Evolutionary conservation across 2,113 vertebrate genomes (phyloP), one percentile per base, ranked within the genome.

Genomic region (Leptodactylus fuscus): DNA sequence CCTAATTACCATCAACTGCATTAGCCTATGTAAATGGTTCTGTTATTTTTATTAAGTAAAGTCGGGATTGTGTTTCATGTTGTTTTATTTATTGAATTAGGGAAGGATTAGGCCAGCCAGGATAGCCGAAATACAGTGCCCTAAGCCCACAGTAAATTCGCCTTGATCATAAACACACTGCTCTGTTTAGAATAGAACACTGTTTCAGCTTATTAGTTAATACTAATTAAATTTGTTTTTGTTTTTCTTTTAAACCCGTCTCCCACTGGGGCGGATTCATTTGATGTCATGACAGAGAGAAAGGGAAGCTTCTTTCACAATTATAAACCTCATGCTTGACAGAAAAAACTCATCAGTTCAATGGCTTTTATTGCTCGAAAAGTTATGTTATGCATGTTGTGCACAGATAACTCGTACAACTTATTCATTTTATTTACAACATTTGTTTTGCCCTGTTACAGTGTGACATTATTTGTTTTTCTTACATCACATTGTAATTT

Each of bases 1-100:
- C 87, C 89, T 89, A 87, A 90, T 90, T 89, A 88, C 71, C 73
- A 41, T 81, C 55, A 51, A 41, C 84, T 67, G 82, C 74, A 87
- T 86, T 87, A 88, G 46, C 15, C 7, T 62, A 49, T 85, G 88
- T 87, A 87, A 90, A 87, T 86, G 80, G 41, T 83, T 0, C 0
- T 83, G 88, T 85, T 32, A 20, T 58, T 81, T 81, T 60, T 85
- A 48, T 53, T 49, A 73, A 67, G 70, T 15, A 0, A n/a, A 74
- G 41, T 0, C 11, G 86, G 55, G 48, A 85, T 22, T 9, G 27
- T n/a, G 4, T 75, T 10, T 83, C 77, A 24, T 12, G 20, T 32
- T 58, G 6, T 11, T 46, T 69, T 70, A 80, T 79, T 78, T 58
- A 76, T 0, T 20, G 65, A 11, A 5, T 0, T 0, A 77, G 53